Conservation (phyloP, 1,140 invertebrate genomes). For the Ceratina calcarata region DNA sequence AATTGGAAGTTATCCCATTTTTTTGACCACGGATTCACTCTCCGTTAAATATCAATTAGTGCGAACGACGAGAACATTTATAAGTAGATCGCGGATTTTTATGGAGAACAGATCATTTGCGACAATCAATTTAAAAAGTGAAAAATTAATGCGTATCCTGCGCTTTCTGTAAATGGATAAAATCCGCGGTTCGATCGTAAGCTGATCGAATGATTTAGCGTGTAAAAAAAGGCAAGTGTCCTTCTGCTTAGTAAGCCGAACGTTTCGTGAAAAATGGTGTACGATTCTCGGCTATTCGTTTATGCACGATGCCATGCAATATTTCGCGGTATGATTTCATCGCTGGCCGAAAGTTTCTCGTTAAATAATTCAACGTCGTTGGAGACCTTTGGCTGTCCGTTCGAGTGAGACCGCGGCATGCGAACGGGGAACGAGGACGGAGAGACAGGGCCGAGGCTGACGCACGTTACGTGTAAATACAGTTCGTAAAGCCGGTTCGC, state of each 20-base stretch:
- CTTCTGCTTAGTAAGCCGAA: too few relatives aligned
- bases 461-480: conserved; percentile 64
- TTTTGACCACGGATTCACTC: not conserved
- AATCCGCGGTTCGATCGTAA: too few relatives aligned
- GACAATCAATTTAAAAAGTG: too few relatives aligned
- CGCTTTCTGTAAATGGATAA: too few relatives aligned
- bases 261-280: too few relatives aligned
- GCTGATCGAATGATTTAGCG: too few relatives aligned
- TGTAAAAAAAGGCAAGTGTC: too few relatives aligned
- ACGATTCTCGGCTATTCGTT: not conserved
- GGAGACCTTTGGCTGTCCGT: conserved; percentile 11
- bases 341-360: not conserved
- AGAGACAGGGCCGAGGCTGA: conserved; percentile 2
- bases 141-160: too few relatives aligned
- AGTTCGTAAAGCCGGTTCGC: conserved; percentile 59
- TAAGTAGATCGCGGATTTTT: too few relatives aligned
- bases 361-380: conserved; percentile 7
- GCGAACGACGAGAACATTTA: too few relatives aligned
- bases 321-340: conserved; percentile 16
- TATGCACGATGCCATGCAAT: not conserved
- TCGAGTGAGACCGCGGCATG: not conserved
- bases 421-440: not conserved
- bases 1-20: not conserved
- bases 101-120: too few relatives aligned
- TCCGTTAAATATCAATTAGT: too few relatives aligned